A percentile compares a stretch with the other conserved stretches of the same genome.
phyloP scores from a whole-genome alignment of 2,888 invertebrate species.

The Sclerodermus sp. region DNA sequence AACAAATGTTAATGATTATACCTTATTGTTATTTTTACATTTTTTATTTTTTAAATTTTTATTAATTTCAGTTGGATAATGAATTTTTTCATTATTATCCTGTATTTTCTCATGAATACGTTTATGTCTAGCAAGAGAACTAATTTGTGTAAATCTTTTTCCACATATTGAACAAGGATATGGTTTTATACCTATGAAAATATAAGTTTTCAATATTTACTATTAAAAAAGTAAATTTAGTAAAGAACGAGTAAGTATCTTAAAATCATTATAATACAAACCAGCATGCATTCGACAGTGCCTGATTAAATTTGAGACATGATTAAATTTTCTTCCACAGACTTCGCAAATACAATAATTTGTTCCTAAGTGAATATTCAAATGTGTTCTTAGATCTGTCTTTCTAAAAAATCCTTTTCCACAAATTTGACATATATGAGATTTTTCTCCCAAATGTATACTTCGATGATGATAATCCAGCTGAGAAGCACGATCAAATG shows the following conservation, averaged over 20 bases:
- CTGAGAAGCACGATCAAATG: conserved; percentile 52
- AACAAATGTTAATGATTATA: conserved; percentile 11
- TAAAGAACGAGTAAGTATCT: conserved; percentile 1
- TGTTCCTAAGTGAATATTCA: conserved; percentile 56
- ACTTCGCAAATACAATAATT: conserved; percentile 53
- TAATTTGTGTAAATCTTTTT: conserved; percentile 47
- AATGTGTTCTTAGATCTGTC: conserved; percentile 52
- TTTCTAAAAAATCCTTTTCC: conserved; percentile 51
- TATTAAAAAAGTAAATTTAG: neutral
- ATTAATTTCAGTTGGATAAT: neutral
- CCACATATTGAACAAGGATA: conserved; percentile 52
- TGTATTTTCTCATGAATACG: conserved; percentile 37
- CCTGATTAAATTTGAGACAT: conserved; percentile 55
- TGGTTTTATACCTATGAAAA: conserved; percentile 45
- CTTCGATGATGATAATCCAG: conserved; percentile 49
- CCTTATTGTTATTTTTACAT: conserved; percentile 20
- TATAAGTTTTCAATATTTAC: too few relatives aligned
- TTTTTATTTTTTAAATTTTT: conserved; percentile 11
- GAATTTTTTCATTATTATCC: conserved; percentile 1
- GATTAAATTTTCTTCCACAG: conserved; percentile 55
- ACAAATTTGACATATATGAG: conserved; percentile 50
- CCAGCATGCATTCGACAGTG: conserved; percentile 55
- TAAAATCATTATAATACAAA: conserved; percentile 22
- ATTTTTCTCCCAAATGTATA: conserved; percentile 48
- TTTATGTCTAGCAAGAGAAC: conserved; percentile 46